Evolutionary conservation across 2,888 invertebrate species (phyloP).

Genomic region (Parthenolecanium corni): DNA sequence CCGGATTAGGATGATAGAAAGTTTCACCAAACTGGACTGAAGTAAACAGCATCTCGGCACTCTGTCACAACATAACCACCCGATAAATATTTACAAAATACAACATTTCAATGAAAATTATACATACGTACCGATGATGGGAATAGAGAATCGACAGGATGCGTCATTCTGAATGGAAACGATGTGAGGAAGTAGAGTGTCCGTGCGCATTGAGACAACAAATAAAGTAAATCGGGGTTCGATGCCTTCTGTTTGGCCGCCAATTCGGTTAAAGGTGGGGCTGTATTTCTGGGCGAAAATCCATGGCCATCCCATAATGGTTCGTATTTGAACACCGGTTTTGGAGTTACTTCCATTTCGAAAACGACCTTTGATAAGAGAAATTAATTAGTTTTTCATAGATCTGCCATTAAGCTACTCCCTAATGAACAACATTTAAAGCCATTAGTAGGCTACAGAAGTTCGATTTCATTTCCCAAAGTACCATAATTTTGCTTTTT

Average conservation of each 20-base stretch:
- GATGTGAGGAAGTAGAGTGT: conserved; percentile 66
- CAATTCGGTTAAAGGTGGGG: conserved; percentile 54
- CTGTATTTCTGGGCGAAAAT: conserved; percentile 15
- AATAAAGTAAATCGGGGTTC: conserved; percentile 60
- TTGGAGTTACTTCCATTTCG: conserved; percentile 40
- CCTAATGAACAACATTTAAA: neutral
- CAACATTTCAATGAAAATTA: neutral
- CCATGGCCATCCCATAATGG: conserved; percentile 39
- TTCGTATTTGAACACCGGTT: conserved; percentile 35
- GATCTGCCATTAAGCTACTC: neutral
- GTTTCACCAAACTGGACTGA: conserved; percentile 16
- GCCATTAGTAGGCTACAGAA: neutral
- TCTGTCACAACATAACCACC: conserved; percentile 17
- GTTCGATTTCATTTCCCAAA: too few species aligned
- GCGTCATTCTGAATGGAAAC: conserved; percentile 61
- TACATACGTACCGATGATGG: conserved; percentile 51
- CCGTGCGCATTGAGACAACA: conserved; percentile 68
- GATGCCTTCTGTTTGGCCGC: conserved; percentile 64
- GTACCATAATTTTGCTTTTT: too few species aligned
- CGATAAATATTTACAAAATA: neutral
- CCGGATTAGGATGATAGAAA: conserved; percentile 14
- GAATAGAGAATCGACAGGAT: conserved; percentile 62
- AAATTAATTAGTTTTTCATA: neutral
- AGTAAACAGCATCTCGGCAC: conserved; percentile 13
- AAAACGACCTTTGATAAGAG: conserved; percentile 33